Base-by-base conservation (phyloP, 2,888 invertebrate genomes). In the Agrotis puta region DNA sequence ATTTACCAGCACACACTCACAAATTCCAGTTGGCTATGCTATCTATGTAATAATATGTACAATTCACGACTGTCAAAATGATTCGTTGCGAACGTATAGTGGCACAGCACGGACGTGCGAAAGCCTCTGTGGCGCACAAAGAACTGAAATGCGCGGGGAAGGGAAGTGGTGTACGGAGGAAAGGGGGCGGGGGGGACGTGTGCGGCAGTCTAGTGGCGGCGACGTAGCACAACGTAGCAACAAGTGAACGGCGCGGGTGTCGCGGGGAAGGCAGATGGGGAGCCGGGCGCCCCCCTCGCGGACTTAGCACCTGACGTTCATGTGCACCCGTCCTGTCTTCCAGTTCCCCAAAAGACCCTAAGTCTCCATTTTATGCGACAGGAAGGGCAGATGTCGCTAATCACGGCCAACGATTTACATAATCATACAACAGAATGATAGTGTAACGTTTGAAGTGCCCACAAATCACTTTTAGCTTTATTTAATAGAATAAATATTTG, bases 71-170 rank as follows among this genome's bases (percentile, higher is more conserved):
- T 91, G 86, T 89, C 88, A 88, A 91, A 88, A 88, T 89, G 87
- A 82, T 85, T 82, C 76, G 88, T 90, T 89, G 88, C 87, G 85
- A 90, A 89, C 88, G 89, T 88, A 84, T 79, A 86, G 85, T 85
- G 79, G 87, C 88, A 90, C 90, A 89, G 87, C 87, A 91, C 91
- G 87, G 77, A 94, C 95, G 94, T 94, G 90, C 91, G 86, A 91
- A 88, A 92, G 88, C 90, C 89, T 91, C 93, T 88, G 89, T 90
- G 90, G 94, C 94, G 93, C 94, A 95, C 95, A 96, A 95, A 96
- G 95, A 94, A 96, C 96, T 96, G 94, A 94, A 92, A 91, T 91
- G 93, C 93, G 94, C 93, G 94, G 93, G 94, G 92, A 79, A 91
- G 92, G 91, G 92, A 91, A 92, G 88, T 88, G 88, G 88, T 88